phyloP scores from a whole-genome alignment of 2,888 invertebrate species.

The Synergus gifuensis region DNA sequence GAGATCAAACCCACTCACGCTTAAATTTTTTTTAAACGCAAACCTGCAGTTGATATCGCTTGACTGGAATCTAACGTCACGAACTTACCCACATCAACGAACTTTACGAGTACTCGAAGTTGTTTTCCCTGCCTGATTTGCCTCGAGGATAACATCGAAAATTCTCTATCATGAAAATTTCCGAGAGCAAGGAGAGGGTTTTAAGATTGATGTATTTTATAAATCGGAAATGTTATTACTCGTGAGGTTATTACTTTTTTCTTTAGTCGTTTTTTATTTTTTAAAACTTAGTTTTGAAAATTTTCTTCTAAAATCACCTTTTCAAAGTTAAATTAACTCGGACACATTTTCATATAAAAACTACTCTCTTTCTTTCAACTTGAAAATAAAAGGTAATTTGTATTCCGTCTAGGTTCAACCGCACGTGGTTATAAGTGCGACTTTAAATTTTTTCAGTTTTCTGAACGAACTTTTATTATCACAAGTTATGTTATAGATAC shows the following conservation, averaged over 20 bases:
- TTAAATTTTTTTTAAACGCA: constrained; percentile 35
- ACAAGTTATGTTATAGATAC: not conserved
- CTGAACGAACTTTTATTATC: not conserved
- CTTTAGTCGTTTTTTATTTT: not conserved
- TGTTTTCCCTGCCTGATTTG: constrained; percentile 26
- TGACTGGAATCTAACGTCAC: constrained; percentile 36
- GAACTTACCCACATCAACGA: constrained; percentile 37
- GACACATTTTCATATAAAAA: not conserved
- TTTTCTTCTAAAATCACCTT: not conserved
- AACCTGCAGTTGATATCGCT: constrained; percentile 40
- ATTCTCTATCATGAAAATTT: constrained; percentile 14
- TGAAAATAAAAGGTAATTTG: not conserved
- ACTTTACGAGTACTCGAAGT: constrained; percentile 39
- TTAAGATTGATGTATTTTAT: not conserved
- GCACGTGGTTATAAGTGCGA: not conserved
- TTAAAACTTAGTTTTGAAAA: not conserved
- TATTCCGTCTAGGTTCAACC: constrained; percentile 5
- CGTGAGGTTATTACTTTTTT: not conserved
- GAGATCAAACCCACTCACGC: constrained; percentile 25
- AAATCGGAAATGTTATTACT: not conserved
- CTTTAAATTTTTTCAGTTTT: not conserved
- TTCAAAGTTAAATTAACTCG: not conserved
- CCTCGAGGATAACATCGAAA: constrained; percentile 26
- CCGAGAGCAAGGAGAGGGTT: not conserved
- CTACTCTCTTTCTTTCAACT: not conserved